Base-by-base conservation (phyloP, 2,888 invertebrate species). In the Hirtodrosophila alboralis region DNA sequence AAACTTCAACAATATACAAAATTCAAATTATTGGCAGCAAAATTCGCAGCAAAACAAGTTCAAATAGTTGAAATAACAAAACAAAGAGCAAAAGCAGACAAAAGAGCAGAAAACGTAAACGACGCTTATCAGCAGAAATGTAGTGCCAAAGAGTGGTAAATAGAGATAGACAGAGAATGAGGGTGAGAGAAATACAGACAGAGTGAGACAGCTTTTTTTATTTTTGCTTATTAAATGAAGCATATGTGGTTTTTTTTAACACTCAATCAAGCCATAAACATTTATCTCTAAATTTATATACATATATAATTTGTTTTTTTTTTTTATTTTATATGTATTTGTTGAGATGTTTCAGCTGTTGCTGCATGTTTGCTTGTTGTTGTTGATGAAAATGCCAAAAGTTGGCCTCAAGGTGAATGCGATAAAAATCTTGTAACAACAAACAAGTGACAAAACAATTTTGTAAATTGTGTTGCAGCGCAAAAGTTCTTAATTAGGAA, bases 341-440 rank as follows among this genome's bases (percentile, higher is more conserved):
- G 7, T 62, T 52, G 38, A 40, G 41, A 43, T 62, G 59, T 16
- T 65, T 72, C 68, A 72, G 65, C 64, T 68, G 69, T 66, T 70
- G 52, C 14, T 41, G 43, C 48, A 51, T 62, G 47, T 65, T 51
- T 31, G 31, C 10, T 36, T 62, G 36, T 38, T 57, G 34, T 36
- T 57, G 45, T 38, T 52, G 40, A 40, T 34, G 45, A 57, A 56
- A 51, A 65, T 56, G 65, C 44, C 54, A 72, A 61, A 64, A 53
- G 52, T 34, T 65, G 51, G 13, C 47, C 37, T 54, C 74, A 74
- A 73, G 74, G 70, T 74, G 70, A n/a, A 72, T 37, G 48, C 38
- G 57, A 65, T 61, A 58, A 61, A 73, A 73, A 69, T 73, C 57
- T 53, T 53, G 47, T 66, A 59, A 52, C 33, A 43, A 18, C 44